Conservation (phyloP, 1,140 invertebrate genomes). For the Marisa cornuarietis region DNA sequence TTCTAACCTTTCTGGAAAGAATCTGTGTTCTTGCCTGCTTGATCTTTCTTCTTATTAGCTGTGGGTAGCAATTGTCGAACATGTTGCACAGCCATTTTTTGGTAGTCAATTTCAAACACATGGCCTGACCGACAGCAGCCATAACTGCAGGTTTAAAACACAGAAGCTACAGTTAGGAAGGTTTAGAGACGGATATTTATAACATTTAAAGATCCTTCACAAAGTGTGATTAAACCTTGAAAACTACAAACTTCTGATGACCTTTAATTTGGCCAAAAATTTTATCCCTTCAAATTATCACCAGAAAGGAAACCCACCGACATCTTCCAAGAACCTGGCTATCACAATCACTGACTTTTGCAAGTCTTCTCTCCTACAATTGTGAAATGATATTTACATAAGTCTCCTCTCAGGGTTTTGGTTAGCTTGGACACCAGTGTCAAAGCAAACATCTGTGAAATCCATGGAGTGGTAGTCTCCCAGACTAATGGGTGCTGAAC, state of each 20-base stretch:
- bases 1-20: background rate
- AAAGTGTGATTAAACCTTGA: too few species aligned
- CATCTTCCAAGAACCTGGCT: too few species aligned
- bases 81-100: conserved; percentile 58
- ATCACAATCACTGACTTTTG: too few species aligned
- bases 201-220: background rate
- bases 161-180: background rate
- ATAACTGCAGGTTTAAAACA: conserved; percentile 52
- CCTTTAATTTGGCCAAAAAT: too few species aligned
- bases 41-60: conserved; percentile 27
- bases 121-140: conserved; percentile 63
- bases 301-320: too few species aligned
- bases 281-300: too few species aligned
- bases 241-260: too few species aligned
- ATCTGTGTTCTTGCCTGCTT: background rate
- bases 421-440: conserved; percentile 52
- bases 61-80: conserved; percentile 59
- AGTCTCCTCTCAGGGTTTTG: conserved; percentile 54
- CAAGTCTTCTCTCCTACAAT: too few species aligned
- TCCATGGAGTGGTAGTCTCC: conserved; percentile 63
- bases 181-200: background rate
- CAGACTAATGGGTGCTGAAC: conserved; percentile 63
- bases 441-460: conserved; percentile 64
- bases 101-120: conserved; percentile 63
- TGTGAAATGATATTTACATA: conserved; percentile 46